Conservation (phyloP, 2,888 invertebrate species). For the Vanessa cardui region DNA sequence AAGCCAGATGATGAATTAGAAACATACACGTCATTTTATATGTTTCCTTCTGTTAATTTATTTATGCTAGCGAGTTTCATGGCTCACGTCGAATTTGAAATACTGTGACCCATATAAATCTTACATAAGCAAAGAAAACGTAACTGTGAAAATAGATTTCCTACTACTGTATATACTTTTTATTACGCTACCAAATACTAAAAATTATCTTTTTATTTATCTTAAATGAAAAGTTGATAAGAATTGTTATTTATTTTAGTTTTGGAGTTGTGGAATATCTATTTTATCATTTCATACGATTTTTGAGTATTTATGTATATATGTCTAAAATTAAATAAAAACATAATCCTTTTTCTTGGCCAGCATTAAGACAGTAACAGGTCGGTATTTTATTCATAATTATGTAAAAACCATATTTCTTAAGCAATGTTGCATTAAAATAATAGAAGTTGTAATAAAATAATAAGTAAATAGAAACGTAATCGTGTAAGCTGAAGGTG, state of each 20-base stretch:
- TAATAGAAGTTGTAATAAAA: slow-evolving; percentile 13
- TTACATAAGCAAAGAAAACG: slow-evolving; percentile 31
- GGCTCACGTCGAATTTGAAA: slow-evolving; percentile 26
- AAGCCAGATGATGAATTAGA: not conserved
- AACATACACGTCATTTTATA: slow-evolving; percentile 5
- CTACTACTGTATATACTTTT: slow-evolving; percentile 16
- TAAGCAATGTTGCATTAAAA: slow-evolving; percentile 3
- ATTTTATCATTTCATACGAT: too few relatives aligned
- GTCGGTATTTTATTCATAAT: too few relatives aligned
- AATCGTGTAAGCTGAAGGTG: not conserved
- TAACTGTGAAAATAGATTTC: slow-evolving; percentile 19
- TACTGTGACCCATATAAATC: slow-evolving; percentile 31
- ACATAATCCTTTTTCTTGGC: too few relatives aligned
- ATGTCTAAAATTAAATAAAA: too few relatives aligned
- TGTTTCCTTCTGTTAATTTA: slow-evolving; percentile 19
- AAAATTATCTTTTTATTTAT: slow-evolving; percentile 4
- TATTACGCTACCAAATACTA: slow-evolving; percentile 9
- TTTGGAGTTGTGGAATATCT: not conserved
- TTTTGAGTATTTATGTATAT: too few relatives aligned
- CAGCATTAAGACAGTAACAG: too few relatives aligned
- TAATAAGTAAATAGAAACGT: not conserved
- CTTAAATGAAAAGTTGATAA: slow-evolving; percentile 17
- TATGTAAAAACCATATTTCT: too few relatives aligned
- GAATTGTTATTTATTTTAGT: not conserved
- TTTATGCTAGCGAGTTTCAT: slow-evolving; percentile 18